Evolutionary conservation across 2,888 invertebrate genomes (phyloP).

Genomic region (Ethmia dodecea): DNA sequence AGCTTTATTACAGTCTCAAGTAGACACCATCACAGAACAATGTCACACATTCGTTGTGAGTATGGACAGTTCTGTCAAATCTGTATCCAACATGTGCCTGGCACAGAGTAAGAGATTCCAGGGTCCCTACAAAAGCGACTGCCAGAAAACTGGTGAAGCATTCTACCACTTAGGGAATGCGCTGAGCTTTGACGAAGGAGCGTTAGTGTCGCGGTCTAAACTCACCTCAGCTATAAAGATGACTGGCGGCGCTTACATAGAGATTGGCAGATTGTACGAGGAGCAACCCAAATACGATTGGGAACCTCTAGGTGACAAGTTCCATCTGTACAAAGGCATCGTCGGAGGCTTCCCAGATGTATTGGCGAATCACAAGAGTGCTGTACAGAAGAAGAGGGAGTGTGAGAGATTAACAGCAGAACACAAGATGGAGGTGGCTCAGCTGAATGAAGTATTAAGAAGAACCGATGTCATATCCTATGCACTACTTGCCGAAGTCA

Average conservation of each 20-base stretch:
- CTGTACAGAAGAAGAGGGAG: slow-evolving; percentile 92
- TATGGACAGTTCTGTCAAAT: slow-evolving; percentile 93
- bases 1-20: slow-evolving; percentile 83
- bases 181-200: slow-evolving; percentile 86
- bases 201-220: slow-evolving; percentile 79
- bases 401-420: slow-evolving; percentile 89
- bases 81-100: slow-evolving; percentile 86
- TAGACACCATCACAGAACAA: slow-evolving; percentile 90
- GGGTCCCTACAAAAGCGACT: slow-evolving; percentile 92
- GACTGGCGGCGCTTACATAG: slow-evolving; percentile 93
- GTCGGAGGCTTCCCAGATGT: slow-evolving; percentile 94
- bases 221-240: slow-evolving; percentile 89
- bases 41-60: slow-evolving; percentile 89
- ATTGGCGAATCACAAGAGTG: slow-evolving; percentile 91
- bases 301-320: slow-evolving; percentile 93
- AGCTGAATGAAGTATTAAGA: slow-evolving; percentile 87
- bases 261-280: slow-evolving; percentile 92
- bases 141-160: slow-evolving; percentile 92
- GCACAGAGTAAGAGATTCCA: slow-evolving; percentile 94
- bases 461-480: slow-evolving; percentile 96
- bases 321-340: slow-evolving; percentile 96
- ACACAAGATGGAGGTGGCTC: slow-evolving; percentile 89
- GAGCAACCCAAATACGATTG: slow-evolving; percentile 94
- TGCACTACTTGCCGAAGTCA: slow-evolving; percentile 94
- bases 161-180: slow-evolving; percentile 91